These are phyloP conservation scores for Rhinatrema bivittatum DNA, from an alignment of 2,797 vertebrate genomes.

Conservation along the genomic window DNA sequence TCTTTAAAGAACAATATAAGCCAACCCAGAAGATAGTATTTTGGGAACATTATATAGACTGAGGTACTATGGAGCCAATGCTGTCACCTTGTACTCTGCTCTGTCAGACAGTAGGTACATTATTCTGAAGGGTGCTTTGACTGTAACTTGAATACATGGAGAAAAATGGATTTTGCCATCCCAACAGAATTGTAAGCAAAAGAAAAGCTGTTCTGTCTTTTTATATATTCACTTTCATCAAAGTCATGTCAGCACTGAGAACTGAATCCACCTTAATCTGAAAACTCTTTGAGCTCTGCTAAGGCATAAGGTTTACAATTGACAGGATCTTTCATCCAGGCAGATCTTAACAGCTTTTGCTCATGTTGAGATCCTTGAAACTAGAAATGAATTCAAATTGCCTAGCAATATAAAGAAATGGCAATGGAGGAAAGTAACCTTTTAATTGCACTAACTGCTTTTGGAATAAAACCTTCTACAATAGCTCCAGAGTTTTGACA, in stretches of 20 bases:
- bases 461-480: too few species aligned
- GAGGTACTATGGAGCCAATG: too few species aligned
- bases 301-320: constrained; percentile 23
- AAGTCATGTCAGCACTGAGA: constrained; percentile 8
- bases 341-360: constrained; percentile 8
- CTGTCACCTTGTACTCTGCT: too few species aligned
- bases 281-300: constrained; percentile 18
- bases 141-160: constrained; percentile 8
- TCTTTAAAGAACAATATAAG: too few species aligned
- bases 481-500: too few species aligned
- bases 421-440: background rate
- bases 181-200: constrained; percentile 15
- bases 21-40: too few species aligned
- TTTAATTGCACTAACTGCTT: background rate
- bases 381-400: constrained; percentile 18
- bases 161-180: constrained; percentile 13
- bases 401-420: background rate
- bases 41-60: too few species aligned
- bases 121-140: constrained; percentile 21
- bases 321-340: constrained; percentile 13
- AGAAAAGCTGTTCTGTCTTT: background rate
- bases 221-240: constrained; percentile 25
- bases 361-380: constrained; percentile 5
- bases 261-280: constrained; percentile 14
- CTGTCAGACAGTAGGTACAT: background rate